Evolutionary conservation across 2,888 invertebrate species (phyloP).

Genomic region (Phyllotreta striolata): DNA sequence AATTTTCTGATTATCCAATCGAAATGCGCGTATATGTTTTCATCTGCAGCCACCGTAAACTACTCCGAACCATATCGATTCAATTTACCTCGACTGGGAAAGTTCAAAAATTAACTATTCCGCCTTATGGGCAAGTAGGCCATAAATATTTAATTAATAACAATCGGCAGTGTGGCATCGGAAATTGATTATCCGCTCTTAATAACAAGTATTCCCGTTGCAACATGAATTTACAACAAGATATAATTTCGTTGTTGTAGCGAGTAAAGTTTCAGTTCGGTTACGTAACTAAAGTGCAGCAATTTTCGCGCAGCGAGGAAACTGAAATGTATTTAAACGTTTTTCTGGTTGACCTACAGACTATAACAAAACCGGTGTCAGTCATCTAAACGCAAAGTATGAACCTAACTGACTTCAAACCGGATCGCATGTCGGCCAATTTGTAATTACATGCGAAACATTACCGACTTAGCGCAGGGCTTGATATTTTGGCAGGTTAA

Average conservation of each 20-base stretch:
- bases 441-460: conserved; percentile 25
- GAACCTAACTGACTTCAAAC: conserved; percentile 12
- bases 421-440: conserved; percentile 20
- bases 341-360: conserved; percentile 14
- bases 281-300: too few species aligned
- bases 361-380: conserved; percentile 14
- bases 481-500: conserved; percentile 28
- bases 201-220: too few species aligned
- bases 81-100: conserved; percentile 35
- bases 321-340: neutral
- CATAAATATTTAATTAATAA: conserved; percentile 12
- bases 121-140: conserved; percentile 13
- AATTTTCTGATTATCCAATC: conserved; percentile 24
- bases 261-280: too few species aligned
- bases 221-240: neutral
- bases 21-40: conserved; percentile 14
- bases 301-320: too few species aligned
- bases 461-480: conserved; percentile 15
- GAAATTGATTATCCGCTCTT: conserved; percentile 6
- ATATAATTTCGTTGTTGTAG: too few species aligned
- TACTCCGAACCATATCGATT: conserved; percentile 24
- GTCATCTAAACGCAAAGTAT: conserved; percentile 7
- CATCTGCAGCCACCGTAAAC: conserved; percentile 24
- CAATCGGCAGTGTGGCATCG: conserved; percentile 5
- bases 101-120: conserved; percentile 26